phyloP scores from a whole-genome alignment of 2,113 vertebrate species.

The rat (Rattus norvegicus) region DNA sequence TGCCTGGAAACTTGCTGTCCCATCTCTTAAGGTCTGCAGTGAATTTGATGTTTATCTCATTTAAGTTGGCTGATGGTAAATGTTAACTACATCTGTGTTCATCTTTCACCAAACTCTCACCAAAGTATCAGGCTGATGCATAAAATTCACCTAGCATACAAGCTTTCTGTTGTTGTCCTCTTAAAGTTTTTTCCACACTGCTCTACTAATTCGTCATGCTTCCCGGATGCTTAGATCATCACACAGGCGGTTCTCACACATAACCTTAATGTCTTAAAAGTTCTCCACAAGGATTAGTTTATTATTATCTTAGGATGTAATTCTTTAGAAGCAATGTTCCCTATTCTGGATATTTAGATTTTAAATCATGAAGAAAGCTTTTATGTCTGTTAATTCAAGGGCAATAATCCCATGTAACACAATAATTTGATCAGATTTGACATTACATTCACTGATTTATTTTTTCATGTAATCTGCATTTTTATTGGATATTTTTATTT shows the following conservation, averaged over 20 bases:
- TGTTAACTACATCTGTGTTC: background rate
- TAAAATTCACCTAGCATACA: background rate
- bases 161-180: background rate
- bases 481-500: too few species aligned
- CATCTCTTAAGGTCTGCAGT: background rate
- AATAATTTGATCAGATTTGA: slow-evolving; percentile 24
- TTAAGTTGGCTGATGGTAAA: background rate
- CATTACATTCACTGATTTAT: background rate
- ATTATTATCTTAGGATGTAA: background rate
- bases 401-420: background rate
- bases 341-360: slow-evolving; percentile 2
- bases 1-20: background rate
- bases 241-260: background rate
- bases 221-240: background rate
- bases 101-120: background rate
- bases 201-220: background rate
- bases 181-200: background rate
- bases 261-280: background rate
- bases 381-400: background rate
- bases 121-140: background rate
- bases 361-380: background rate
- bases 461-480: too few species aligned
- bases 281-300: background rate
- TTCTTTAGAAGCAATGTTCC: background rate
- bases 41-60: background rate